Percentiles rank a stretch among this genome's conserved stretches.
phyloP scores from a whole-genome alignment of 1,140 invertebrate genomes.

The Battus philenor region DNA sequence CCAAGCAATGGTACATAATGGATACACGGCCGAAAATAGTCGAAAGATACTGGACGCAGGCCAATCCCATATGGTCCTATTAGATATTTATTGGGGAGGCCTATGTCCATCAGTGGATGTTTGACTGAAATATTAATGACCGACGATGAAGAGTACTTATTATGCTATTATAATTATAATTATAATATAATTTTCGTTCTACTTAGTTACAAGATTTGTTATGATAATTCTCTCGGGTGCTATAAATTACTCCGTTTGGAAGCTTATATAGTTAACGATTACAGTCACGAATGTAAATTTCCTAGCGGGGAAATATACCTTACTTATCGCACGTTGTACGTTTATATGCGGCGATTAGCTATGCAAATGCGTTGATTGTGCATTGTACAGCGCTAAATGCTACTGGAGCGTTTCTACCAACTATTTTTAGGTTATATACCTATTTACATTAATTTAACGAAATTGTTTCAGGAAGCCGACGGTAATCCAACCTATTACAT shows the following conservation, averaged over 20 bases:
- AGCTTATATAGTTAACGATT: conserved; percentile 42
- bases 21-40: no score
- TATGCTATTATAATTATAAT: no score
- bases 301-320: conserved; percentile 36
- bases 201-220: no score
- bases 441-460: conserved; percentile 1
- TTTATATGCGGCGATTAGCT: conserved; percentile 40
- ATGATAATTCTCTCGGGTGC: conserved; percentile 17
- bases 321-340: conserved; percentile 31
- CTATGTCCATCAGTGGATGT: no score
- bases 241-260: conserved; percentile 32
- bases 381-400: conserved; percentile 28
- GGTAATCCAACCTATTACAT: no score
- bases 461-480: background rate
- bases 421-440: background rate
- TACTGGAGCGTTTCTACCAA: background rate
- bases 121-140: no score
- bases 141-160: no score
- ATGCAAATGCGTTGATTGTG: conserved; percentile 44
- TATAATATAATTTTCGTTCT: no score
- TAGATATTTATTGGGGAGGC: no score
- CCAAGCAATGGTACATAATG: no score
- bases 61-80: no score
- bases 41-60: no score
- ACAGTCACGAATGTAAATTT: conserved; percentile 43